Conservation (phyloP, 2,113 vertebrate genomes). For the Oncorhynchus clarkii region DNA sequence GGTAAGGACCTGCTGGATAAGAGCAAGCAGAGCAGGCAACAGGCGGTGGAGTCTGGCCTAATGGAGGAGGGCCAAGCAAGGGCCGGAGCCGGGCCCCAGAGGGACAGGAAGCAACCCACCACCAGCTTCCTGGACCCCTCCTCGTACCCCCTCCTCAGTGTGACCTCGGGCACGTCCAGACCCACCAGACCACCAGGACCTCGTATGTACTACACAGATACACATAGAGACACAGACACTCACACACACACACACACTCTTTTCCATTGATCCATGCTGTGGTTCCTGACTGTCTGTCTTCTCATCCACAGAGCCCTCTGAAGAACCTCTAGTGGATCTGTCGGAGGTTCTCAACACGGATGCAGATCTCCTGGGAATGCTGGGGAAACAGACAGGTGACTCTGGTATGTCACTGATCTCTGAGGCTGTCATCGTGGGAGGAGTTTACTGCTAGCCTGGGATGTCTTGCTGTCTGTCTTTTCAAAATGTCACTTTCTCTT, state of each 20-base stretch:
- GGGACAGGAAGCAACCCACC: constrained; percentile 74
- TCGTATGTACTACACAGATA: constrained; percentile 69
- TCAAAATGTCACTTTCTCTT: background rate
- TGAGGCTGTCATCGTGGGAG: background rate
- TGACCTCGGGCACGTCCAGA: constrained; percentile 68
- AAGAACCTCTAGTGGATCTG: constrained; percentile 91
- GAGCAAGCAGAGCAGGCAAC: constrained; percentile 86
- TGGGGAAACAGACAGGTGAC: constrained; percentile 88
- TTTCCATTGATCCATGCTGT: constrained; percentile 53
- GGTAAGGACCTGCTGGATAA: constrained; percentile 94
- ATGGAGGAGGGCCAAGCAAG: no score
- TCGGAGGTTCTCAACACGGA: constrained; percentile 94
- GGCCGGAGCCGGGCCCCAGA: constrained; percentile 76
- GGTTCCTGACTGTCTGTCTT: constrained; percentile 56
- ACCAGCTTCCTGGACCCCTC: constrained; percentile 80
- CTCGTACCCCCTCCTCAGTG: constrained; percentile 80
- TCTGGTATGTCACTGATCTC: constrained; percentile 77
- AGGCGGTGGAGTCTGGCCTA: constrained; percentile 70
- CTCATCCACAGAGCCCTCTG: constrained; percentile 77
- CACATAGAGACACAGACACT: no score
- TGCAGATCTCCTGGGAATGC: constrained; percentile 95
- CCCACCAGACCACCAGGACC: constrained; percentile 76
- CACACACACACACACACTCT: constrained; percentile 7
- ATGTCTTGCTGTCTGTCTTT: constrained; percentile 28
- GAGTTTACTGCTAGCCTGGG: background rate